Evolutionary conservation across 2,113 vertebrate genomes (phyloP).

Genomic region (Rutilus rutilus): DNA sequence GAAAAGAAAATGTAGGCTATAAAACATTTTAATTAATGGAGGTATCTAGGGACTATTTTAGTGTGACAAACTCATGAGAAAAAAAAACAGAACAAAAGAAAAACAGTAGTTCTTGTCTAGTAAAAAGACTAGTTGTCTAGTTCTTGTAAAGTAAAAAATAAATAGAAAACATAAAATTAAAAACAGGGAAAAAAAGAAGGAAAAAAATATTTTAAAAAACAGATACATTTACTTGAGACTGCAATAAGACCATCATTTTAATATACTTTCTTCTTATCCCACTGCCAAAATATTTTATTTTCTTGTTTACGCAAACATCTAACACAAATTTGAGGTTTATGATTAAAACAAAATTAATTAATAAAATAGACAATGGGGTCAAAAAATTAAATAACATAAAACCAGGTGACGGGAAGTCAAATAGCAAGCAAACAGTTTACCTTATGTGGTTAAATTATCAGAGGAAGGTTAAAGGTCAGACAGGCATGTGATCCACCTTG

Average conservation of each 20-base stretch:
- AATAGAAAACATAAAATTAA: too few species aligned
- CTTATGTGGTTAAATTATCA: background rate
- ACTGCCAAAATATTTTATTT: background rate
- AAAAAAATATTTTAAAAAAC: background rate
- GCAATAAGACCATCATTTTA: background rate
- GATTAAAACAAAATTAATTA: background rate
- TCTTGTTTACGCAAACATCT: background rate
- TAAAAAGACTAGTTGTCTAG: too few species aligned
- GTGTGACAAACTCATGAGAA: background rate
- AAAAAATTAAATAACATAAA: background rate
- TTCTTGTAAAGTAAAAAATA: background rate
- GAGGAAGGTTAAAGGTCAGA: background rate
- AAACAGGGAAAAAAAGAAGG: too few species aligned
- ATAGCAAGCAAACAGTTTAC: background rate
- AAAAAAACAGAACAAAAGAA: too few species aligned
- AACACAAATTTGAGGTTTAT: background rate
- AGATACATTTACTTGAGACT: background rate
- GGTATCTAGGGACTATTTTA: background rate
- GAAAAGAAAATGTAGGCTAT: constrained; percentile 4
- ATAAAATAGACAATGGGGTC: background rate
- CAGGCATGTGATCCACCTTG: background rate
- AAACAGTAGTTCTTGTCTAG: background rate
- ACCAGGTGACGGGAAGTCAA: background rate
- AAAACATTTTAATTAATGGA: constrained; percentile 6
- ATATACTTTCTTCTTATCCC: background rate